Base-by-base conservation (phyloP, 2,113 vertebrate species). In the Eira barbara region DNA sequence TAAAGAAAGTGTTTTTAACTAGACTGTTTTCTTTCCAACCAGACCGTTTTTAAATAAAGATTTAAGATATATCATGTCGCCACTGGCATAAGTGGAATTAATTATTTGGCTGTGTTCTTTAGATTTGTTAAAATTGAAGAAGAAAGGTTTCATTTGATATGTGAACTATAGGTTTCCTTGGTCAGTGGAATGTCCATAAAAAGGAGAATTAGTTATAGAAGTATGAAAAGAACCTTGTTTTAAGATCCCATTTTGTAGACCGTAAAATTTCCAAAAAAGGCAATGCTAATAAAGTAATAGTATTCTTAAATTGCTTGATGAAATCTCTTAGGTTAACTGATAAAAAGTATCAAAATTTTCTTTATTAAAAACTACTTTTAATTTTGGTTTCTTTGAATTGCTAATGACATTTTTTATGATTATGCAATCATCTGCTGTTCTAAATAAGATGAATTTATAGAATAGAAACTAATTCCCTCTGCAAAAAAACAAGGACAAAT, bases 381-480 rank as follows among this genome's bases (percentile, higher is more conserved):
- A 87, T 87, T 90, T 49, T 96, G 27, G 12, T 67, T 67, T 94
- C 9, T 90, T 94, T 96, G 29, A 73, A 67, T 95, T 96, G 47
- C 29, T 90, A 42, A 36, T 95, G 34, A 69, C 3, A 76, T 94
- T 85, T 89, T 86, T 86, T 47, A 31, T 96, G 45, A 8, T 76
- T 95, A 34, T 90, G 7, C 89, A 67, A 36, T 47, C 67, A 36
- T 55, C 18, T 90, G 27, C 45, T 73, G 0, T 91, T 94, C 49
- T 89, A 88, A 89, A 83, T 94, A 65, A 95, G 84, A 79, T 93
- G 36, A 69, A 82, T 92, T 96, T 95, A 39, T 61, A 96, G 86
- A 59, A 49, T 57, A 91, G 15, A 95, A n/a, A 69, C 89, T 97
- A 97, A 83, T 89, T 92, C 5, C 25, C 61, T 95, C 5, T 65